These are phyloP conservation scores for Zhengitettix transpicula DNA, from an alignment of 2,888 invertebrate species.

Conservation along the genomic window DNA sequence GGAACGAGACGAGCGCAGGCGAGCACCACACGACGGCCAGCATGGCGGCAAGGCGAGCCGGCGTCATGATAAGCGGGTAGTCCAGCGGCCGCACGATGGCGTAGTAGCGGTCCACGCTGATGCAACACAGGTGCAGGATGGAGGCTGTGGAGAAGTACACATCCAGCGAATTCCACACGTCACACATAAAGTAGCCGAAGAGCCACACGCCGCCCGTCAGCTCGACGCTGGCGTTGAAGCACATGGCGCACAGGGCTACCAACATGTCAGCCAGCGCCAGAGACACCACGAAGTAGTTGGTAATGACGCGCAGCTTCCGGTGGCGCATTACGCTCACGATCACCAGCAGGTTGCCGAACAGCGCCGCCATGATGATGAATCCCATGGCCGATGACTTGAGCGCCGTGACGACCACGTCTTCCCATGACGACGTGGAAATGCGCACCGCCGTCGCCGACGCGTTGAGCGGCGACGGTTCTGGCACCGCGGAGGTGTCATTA, in stretches of 20 bases:
- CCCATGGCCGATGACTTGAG: slow-evolving; percentile 58
- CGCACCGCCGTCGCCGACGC: not conserved
- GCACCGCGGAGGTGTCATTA: too few species aligned
- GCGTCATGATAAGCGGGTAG: slow-evolving; percentile 87
- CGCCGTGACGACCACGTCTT: slow-evolving; percentile 27
- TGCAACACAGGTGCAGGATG: slow-evolving; percentile 85
- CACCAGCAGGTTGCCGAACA: slow-evolving; percentile 83
- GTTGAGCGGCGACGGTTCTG: not conserved
- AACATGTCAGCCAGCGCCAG: slow-evolving; percentile 86
- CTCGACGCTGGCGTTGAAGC: slow-evolving; percentile 80
- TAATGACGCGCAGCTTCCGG: slow-evolving; percentile 67
- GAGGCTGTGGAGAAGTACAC: slow-evolving; percentile 87
- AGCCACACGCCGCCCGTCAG: slow-evolving; percentile 70
- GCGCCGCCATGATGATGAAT: slow-evolving; percentile 73
- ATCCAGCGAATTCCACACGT: slow-evolving; percentile 86
- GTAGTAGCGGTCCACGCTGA: slow-evolving; percentile 58
- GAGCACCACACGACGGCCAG: slow-evolving; percentile 81
- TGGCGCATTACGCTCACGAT: slow-evolving; percentile 70
- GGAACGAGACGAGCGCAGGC: slow-evolving; percentile 80
- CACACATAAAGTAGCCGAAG: slow-evolving; percentile 80
- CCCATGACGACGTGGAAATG: not conserved
- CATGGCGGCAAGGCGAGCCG: slow-evolving; percentile 63
- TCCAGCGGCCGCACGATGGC: slow-evolving; percentile 87
- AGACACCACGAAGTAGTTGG: slow-evolving; percentile 91
- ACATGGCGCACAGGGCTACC: slow-evolving; percentile 83